A percentile compares a stretch with the other conserved stretches of the same genome.
Conservation (phyloP, 1,140 invertebrate species). For the Drosophila subpulchrella region DNA sequence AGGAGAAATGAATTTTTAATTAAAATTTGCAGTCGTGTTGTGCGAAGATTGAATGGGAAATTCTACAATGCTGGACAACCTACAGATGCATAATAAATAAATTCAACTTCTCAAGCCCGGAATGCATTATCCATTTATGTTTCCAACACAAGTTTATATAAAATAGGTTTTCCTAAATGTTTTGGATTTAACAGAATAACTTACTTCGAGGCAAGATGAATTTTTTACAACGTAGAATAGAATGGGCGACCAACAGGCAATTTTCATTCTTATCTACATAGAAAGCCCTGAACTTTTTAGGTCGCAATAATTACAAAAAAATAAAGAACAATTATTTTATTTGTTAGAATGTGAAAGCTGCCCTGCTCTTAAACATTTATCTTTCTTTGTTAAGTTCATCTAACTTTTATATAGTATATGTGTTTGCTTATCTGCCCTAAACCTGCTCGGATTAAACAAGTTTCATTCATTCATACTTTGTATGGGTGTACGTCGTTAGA, state of each 20-base stretch:
- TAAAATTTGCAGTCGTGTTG: slow-evolving; percentile 36
- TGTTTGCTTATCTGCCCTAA: neutral
- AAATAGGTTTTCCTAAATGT: neutral
- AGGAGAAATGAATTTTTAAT: slow-evolving; percentile 44
- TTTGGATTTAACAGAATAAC: neutral
- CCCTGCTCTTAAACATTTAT: neutral
- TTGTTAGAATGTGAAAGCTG: neutral
- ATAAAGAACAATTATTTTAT: neutral
- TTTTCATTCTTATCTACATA: neutral
- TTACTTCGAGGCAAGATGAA: neutral
- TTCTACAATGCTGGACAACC: neutral
- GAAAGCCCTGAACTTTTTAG: neutral
- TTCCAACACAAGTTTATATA: neutral
- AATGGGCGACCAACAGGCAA: no score
- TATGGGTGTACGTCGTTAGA: neutral
- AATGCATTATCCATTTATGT: slow-evolving; percentile 1
- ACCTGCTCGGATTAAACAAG: neutral
- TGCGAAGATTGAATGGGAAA: slow-evolving; percentile 24
- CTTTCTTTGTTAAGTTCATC: neutral
- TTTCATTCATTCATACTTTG: neutral
- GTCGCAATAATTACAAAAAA: neutral
- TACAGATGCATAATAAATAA: slow-evolving; percentile 26
- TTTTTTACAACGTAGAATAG: neutral
- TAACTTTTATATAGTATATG: neutral
- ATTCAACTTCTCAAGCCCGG: slow-evolving; percentile 5